phyloP scores from a whole-genome alignment of 2,888 invertebrate genomes.

The Tyria jacobaeae region DNA sequence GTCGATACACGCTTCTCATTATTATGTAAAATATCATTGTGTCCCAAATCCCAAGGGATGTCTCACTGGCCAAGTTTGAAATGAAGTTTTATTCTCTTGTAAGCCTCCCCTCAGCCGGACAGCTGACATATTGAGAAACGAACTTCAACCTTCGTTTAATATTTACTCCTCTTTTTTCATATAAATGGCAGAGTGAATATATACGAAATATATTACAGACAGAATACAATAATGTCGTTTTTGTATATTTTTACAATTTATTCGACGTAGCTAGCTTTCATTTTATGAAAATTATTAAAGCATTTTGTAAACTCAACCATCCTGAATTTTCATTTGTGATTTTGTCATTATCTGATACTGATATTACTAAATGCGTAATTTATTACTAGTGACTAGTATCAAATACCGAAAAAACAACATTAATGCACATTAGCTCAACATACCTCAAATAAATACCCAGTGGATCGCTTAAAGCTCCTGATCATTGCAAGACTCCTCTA shows the following conservation, averaged over 20 bases:
- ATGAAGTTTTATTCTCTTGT: conserved; percentile 61
- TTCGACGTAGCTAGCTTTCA: background rate
- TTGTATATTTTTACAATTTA: background rate
- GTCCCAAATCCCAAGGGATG: conserved; percentile 65
- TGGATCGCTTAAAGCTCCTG: too few species aligned
- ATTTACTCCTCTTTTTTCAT: conserved; percentile 65
- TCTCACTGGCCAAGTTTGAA: conserved; percentile 58
- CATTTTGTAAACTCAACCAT: background rate
- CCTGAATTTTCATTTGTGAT: background rate
- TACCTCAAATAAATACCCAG: too few species aligned
- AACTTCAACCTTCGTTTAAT: conserved; percentile 71
- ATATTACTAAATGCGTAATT: background rate
- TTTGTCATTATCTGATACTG: background rate
- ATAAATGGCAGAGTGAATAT: conserved; percentile 37
- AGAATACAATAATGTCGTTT: conserved; percentile 19
- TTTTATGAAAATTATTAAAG: background rate
- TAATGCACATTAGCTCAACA: too few species aligned
- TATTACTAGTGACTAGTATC: background rate
- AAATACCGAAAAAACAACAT: too few species aligned
- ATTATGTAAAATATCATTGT: conserved; percentile 78
- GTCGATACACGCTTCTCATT: conserved; percentile 63
- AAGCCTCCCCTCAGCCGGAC: conserved; percentile 59
- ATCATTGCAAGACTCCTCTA: too few species aligned
- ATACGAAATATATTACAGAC: conserved; percentile 41
- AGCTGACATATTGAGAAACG: conserved; percentile 76